These are phyloP conservation scores for Rhinichthys klamathensis DNA, from an alignment of 2,113 vertebrate species.

Conservation along the genomic window DNA sequence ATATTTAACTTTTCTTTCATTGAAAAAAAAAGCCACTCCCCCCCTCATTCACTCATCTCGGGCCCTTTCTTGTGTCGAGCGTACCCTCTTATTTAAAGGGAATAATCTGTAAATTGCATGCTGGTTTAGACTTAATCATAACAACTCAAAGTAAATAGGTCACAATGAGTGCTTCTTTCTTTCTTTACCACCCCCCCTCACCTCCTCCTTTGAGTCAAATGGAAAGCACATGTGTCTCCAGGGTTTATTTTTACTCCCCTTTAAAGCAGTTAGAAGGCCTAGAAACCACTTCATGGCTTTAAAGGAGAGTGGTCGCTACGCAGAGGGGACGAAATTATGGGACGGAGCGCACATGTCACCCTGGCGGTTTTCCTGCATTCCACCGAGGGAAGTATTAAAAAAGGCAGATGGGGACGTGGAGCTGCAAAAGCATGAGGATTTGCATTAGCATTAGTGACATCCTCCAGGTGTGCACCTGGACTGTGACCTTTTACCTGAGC, in stretches of 20 bases:
- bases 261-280: slow-evolving; percentile 52
- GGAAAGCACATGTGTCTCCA: slow-evolving; percentile 65
- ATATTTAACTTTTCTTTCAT: slow-evolving; percentile 68
- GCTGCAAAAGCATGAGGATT: neutral
- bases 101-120: slow-evolving; percentile 70
- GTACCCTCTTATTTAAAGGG: slow-evolving; percentile 68
- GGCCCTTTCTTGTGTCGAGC: slow-evolving; percentile 45
- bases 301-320: slow-evolving; percentile 59
- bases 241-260: slow-evolving; percentile 64
- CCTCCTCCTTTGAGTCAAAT: slow-evolving; percentile 53
- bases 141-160: slow-evolving; percentile 69
- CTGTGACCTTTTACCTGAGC: slow-evolving; percentile 4
- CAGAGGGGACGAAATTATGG: slow-evolving; percentile 49
- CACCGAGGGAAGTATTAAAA: slow-evolving; percentile 23
- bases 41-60: slow-evolving; percentile 16
- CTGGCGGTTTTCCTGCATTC: slow-evolving; percentile 40
- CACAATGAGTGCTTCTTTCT: slow-evolving; percentile 56
- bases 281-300: slow-evolving; percentile 62
- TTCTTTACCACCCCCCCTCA: slow-evolving; percentile 29
- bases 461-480: slow-evolving; percentile 18
- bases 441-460: neutral
- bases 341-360: slow-evolving; percentile 43
- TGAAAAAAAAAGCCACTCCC: slow-evolving; percentile 37
- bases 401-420: slow-evolving; percentile 44
- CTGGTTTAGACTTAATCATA: slow-evolving; percentile 70